phyloP scores from a whole-genome alignment of 1,140 invertebrate genomes.

The Trachymyrmex cornetzi region DNA sequence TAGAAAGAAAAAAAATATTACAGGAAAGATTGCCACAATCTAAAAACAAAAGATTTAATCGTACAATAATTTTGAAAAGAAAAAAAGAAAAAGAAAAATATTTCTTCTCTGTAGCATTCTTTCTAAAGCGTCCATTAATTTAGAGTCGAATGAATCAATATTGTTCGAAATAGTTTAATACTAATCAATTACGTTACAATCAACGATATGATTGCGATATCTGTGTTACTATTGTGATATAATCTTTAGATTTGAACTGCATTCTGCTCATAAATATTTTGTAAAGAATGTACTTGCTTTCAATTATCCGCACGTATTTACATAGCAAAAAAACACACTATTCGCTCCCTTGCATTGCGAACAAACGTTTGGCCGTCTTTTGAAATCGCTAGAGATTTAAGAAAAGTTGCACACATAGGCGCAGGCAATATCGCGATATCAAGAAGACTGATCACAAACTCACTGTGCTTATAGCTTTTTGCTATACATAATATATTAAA shows the following conservation, averaged over 20 bases:
- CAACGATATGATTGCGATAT: slow-evolving; percentile 31
- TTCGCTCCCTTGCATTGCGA: slow-evolving; percentile 42
- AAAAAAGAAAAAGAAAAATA: not conserved
- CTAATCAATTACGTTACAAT: slow-evolving; percentile 29
- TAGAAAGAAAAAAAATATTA: slow-evolving; percentile 5
- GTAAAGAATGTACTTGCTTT: slow-evolving; percentile 58
- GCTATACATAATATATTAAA: slow-evolving; percentile 62
- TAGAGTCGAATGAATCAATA: not conserved
- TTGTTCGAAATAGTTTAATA: not conserved
- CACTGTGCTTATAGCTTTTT: slow-evolving; percentile 33
- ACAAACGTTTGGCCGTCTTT: slow-evolving; percentile 27
- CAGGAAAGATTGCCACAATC: not conserved
- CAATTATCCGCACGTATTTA: slow-evolving; percentile 67
- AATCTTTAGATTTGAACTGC: slow-evolving; percentile 45
- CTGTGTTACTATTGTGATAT: slow-evolving; percentile 16
- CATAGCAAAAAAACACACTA: slow-evolving; percentile 59
- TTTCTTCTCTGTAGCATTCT: not conserved
- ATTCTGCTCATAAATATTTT: slow-evolving; percentile 51
- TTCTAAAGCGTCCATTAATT: slow-evolving; percentile 16
- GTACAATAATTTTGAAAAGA: not conserved
- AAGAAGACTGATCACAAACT: slow-evolving; percentile 13
- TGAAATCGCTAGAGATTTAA: slow-evolving; percentile 47
- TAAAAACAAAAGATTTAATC: not conserved
- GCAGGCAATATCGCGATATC: slow-evolving; percentile 19
- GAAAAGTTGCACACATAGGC: slow-evolving; percentile 14